A percentile compares a stretch with the other conserved stretches of the same genome.
phyloP scores from a whole-genome alignment of 2,113 vertebrate species.

The Mesocricetus auratus region DNA sequence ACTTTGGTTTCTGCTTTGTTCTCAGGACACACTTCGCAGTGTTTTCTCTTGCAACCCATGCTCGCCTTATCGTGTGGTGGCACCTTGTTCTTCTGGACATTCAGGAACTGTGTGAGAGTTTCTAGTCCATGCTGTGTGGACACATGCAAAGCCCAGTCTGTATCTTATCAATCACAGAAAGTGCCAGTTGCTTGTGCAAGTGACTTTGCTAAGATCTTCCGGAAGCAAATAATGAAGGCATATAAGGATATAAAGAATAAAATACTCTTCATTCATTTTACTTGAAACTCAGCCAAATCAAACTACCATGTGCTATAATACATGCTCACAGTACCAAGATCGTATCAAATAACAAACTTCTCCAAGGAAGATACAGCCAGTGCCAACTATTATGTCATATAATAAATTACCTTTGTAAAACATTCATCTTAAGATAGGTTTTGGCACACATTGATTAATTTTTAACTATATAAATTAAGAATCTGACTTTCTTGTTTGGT shows the following conservation, averaged over 20 bases:
- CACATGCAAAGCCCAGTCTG: constrained; percentile 35
- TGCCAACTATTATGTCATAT: constrained; percentile 2
- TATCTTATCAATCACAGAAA: constrained; percentile 63
- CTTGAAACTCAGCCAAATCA: constrained; percentile 60
- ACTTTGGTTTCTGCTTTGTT: neutral
- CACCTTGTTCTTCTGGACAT: neutral
- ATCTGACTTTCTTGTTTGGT: neutral
- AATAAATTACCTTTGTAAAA: constrained; percentile 55
- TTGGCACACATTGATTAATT: constrained; percentile 11
- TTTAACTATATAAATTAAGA: constrained; percentile 24
- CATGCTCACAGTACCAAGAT: neutral
- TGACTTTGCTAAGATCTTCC: constrained; percentile 49
- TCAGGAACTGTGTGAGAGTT: constrained; percentile 1
- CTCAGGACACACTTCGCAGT: neutral
- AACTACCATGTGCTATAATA: neutral
- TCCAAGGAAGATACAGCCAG: neutral
- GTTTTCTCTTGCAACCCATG: neutral
- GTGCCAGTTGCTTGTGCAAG: neutral
- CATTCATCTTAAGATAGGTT: neutral
- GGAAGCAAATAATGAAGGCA: constrained; percentile 54
- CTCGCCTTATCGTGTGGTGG: neutral
- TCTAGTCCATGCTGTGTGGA: neutral
- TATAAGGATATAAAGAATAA: constrained; percentile 28
- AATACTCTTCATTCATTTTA: constrained; percentile 8
- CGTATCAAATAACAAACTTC: constrained; percentile 5